Conservation (phyloP, 2,113 vertebrate genomes). For the Entosphenus tridentatus region DNA sequence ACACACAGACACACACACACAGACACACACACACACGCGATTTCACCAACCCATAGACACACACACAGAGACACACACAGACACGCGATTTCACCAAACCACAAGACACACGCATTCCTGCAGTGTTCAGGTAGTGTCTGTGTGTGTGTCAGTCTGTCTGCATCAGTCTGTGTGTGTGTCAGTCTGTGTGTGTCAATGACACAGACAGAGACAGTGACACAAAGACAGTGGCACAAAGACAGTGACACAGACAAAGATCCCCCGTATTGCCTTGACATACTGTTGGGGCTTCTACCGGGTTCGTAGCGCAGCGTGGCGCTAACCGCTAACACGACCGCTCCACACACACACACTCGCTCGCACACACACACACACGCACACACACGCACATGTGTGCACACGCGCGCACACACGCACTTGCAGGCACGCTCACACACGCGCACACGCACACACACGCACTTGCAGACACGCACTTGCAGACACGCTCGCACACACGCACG, state of each 20-base stretch:
- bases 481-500: background rate
- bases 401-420: background rate
- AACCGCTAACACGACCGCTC: too few relatives aligned
- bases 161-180: too few relatives aligned
- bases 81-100: background rate
- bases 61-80: slow-evolving; percentile 2
- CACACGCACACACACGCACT: background rate
- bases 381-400: background rate
- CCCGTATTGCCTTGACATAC: too few relatives aligned
- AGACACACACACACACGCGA: background rate
- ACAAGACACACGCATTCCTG: background rate
- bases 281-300: too few relatives aligned
- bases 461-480: background rate
- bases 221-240: too few relatives aligned
- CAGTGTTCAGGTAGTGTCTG: too few relatives aligned
- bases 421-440: background rate
- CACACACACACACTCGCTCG: background rate
- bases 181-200: too few relatives aligned
- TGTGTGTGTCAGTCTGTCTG: too few relatives aligned
- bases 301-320: too few relatives aligned
- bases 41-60: background rate
- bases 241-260: too few relatives aligned
- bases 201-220: too few relatives aligned
- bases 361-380: background rate
- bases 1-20: too few relatives aligned